Conservation (phyloP, 2,113 vertebrate species). For the Isurus oxyrinchus region DNA sequence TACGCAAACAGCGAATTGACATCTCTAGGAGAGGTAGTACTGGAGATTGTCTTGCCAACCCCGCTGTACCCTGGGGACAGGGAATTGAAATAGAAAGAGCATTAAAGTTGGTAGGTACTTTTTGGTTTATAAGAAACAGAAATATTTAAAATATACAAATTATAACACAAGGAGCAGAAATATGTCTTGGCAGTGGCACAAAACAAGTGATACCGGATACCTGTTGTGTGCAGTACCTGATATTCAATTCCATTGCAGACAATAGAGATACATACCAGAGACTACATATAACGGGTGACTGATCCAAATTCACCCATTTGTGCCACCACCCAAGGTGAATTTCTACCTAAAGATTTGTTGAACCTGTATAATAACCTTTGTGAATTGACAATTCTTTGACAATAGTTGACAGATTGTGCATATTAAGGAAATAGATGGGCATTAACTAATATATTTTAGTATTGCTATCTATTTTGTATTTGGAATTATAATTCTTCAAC, state of each 20-base stretch:
- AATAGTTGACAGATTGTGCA: background rate
- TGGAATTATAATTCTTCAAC: background rate
- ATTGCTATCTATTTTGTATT: background rate
- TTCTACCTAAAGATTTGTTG: background rate
- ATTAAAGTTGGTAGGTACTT: conserved; percentile 78
- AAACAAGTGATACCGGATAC: background rate
- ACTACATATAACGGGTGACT: too few relatives aligned
- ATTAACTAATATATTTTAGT: background rate
- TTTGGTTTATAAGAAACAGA: background rate
- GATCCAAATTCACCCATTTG: too few relatives aligned
- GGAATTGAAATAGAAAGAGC: conserved; percentile 95
- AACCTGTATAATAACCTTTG: background rate
- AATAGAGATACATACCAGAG: background rate
- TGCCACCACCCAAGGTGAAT: too few relatives aligned
- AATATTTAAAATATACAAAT: background rate
- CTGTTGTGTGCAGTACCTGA: background rate
- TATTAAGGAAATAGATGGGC: background rate
- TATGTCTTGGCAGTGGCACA: background rate
- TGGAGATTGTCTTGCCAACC: conserved; percentile 96
- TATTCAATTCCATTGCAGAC: background rate
- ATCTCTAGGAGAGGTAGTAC: conserved; percentile 87
- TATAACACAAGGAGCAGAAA: background rate
- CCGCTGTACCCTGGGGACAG: conserved; percentile 93
- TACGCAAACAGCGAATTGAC: conserved; percentile 90
- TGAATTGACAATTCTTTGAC: background rate